phyloP scores from a whole-genome alignment of 2,888 invertebrate species.

The Dryomyza anilis region DNA sequence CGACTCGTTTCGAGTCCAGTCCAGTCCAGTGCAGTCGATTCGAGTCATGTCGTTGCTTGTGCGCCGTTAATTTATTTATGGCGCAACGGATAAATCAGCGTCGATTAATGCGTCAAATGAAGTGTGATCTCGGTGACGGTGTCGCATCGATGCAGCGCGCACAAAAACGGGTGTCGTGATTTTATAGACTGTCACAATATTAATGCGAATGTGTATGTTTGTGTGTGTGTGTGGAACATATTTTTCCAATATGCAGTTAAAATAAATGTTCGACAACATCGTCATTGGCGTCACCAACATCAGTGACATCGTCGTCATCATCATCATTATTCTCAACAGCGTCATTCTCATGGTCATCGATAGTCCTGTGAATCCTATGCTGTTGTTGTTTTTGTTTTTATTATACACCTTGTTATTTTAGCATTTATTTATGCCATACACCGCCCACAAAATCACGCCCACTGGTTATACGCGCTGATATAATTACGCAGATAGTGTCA shows the following conservation, averaged over 20 bases:
- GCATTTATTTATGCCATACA: neutral
- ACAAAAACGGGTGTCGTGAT: neutral
- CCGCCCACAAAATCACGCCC: slow-evolving; percentile 1
- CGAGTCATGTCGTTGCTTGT: neutral
- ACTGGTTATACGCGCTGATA: slow-evolving; percentile 10
- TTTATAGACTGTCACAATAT: neutral
- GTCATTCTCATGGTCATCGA: neutral
- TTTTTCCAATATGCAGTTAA: slow-evolving; percentile 20
- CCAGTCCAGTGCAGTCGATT: neutral
- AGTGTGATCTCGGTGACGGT: slow-evolving; percentile 6
- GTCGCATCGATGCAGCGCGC: neutral
- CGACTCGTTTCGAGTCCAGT: neutral
- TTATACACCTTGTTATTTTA: slow-evolving; percentile 11
- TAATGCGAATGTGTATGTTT: neutral
- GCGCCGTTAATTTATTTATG: slow-evolving; percentile 14
- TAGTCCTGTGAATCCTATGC: neutral
- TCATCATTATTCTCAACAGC: neutral
- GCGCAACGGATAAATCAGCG: slow-evolving; percentile 17
- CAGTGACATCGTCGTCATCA: neutral
- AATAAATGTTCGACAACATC: slow-evolving; percentile 6
- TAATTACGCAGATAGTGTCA: slow-evolving; percentile 7
- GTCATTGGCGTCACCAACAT: neutral
- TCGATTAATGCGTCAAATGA: slow-evolving; percentile 20
- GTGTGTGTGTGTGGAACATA: neutral
- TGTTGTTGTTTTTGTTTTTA: slow-evolving; percentile 3